Evolutionary conservation across 1,140 invertebrate species (phyloP).

Genomic region (Gryllus bimaculatus): DNA sequence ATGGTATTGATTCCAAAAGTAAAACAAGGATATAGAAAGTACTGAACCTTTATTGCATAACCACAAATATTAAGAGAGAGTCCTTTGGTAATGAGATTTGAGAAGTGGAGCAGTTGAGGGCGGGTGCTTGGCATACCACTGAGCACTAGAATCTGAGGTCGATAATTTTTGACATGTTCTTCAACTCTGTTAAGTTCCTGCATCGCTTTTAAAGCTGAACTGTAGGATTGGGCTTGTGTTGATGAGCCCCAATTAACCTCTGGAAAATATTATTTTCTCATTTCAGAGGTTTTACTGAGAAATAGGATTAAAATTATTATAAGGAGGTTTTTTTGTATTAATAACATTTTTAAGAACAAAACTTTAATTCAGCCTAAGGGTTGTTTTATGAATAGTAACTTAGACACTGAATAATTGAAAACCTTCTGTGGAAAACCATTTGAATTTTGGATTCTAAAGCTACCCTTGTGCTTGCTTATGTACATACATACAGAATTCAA

Average conservation of each 20-base stretch:
- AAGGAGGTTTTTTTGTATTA: no score
- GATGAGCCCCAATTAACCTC: slow-evolving; percentile 62
- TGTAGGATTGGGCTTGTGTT: slow-evolving; percentile 54
- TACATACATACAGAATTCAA: no score
- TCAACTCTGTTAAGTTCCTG: slow-evolving; percentile 47
- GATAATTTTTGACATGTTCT: slow-evolving; percentile 59
- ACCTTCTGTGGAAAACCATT: no score
- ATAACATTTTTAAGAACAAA: no score
- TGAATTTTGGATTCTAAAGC: no score
- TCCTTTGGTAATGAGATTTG: slow-evolving; percentile 49
- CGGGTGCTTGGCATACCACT: slow-evolving; percentile 46
- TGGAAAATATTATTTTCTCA: slow-evolving; percentile 25
- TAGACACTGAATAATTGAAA: no score
- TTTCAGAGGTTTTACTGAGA: neutral
- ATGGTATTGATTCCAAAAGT: neutral
- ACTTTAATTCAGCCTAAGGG: no score
- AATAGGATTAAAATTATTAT: neutral
- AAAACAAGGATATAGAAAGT: neutral
- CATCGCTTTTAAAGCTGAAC: slow-evolving; percentile 46
- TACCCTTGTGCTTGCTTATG: no score
- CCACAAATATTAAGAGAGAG: slow-evolving; percentile 52
- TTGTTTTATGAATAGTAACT: no score
- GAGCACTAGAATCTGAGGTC: slow-evolving; percentile 54
- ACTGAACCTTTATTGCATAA: slow-evolving; percentile 44
- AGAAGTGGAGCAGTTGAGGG: slow-evolving; percentile 54